Evolutionary conservation across 1,140 invertebrate species (phyloP).

Genomic region (Heterodera schachtii): DNA sequence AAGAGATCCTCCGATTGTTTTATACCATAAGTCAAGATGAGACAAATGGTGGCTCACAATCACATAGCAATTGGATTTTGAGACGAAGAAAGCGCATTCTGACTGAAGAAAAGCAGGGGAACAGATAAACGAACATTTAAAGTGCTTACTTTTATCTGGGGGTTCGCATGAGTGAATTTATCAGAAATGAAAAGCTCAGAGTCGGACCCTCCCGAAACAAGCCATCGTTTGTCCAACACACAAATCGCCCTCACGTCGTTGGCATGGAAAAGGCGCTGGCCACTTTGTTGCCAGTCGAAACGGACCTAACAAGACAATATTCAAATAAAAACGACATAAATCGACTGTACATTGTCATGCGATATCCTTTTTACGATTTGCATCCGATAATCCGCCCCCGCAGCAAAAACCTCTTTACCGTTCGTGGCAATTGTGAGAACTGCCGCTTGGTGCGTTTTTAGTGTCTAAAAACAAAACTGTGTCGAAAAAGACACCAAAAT

Average conservation of each 20-base stretch:
- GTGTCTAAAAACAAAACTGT: constrained; percentile 33
- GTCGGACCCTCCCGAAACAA: constrained; percentile 52
- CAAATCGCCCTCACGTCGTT: constrained; percentile 46
- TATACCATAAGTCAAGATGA: constrained; percentile 4
- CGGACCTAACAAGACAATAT: constrained; percentile 32
- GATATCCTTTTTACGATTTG: constrained; percentile 41
- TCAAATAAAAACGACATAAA: background rate
- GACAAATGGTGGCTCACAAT: background rate
- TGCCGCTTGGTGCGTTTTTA: constrained; percentile 41
- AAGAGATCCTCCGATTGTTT: background rate
- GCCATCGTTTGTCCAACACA: constrained; percentile 37
- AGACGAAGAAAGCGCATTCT: constrained; percentile 23
- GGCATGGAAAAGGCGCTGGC: constrained; percentile 43
- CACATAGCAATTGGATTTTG: background rate
- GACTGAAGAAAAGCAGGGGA: background rate
- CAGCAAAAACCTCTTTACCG: constrained; percentile 41
- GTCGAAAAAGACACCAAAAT: background rate
- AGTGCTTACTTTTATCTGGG: constrained; percentile 17
- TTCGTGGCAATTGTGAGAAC: constrained; percentile 40
- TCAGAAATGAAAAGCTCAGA: constrained; percentile 49
- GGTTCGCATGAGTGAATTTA: background rate
- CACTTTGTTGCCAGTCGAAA: constrained; percentile 49
- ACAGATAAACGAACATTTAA: constrained; percentile 1
- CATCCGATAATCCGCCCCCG: constrained; percentile 51
- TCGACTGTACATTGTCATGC: constrained; percentile 10